Conservation (phyloP, 2,797 vertebrate species). For the Epinephelus awoara region DNA sequence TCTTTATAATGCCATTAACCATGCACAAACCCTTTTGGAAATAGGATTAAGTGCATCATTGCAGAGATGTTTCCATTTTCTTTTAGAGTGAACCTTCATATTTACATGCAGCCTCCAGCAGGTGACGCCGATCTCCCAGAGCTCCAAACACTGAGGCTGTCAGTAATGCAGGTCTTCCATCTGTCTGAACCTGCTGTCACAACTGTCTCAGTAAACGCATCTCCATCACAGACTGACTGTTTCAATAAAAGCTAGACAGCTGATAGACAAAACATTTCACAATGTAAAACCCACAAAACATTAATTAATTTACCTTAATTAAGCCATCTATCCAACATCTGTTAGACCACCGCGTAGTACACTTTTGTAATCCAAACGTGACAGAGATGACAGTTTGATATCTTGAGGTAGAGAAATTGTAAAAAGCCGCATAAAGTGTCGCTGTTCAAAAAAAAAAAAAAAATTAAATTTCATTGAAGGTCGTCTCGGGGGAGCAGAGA, state of each 20-base stretch:
- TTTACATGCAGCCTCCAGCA: slow-evolving; percentile 51
- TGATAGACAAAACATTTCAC: background rate
- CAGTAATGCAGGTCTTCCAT: slow-evolving; percentile 10
- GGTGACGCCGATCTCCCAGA: slow-evolving; percentile 57
- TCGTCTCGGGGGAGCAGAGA: slow-evolving; percentile 72
- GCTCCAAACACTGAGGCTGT: slow-evolving; percentile 10
- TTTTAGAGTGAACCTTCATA: slow-evolving; percentile 10
- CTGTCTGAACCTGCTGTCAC: slow-evolving; percentile 41
- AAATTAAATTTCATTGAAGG: slow-evolving; percentile 72
- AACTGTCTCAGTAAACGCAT: slow-evolving; percentile 28
- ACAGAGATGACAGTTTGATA: slow-evolving; percentile 38
- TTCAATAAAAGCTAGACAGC: slow-evolving; percentile 12
- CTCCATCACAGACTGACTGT: slow-evolving; percentile 28
- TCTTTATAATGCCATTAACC: background rate
- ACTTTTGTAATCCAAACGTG: slow-evolving; percentile 14
- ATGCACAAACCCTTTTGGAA: background rate
- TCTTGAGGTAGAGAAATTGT: slow-evolving; percentile 53
- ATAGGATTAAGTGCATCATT: background rate
- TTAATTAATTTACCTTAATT: slow-evolving; percentile 21
- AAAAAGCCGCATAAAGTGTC: slow-evolving; percentile 32
- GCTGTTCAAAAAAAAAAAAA: slow-evolving; percentile 8
- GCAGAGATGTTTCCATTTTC: background rate
- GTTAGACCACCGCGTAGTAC: background rate
- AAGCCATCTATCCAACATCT: slow-evolving; percentile 11
- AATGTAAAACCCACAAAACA: background rate